Evolutionary conservation across 2,888 invertebrate genomes (phyloP).

Genomic region (Ctena decussata): DNA sequence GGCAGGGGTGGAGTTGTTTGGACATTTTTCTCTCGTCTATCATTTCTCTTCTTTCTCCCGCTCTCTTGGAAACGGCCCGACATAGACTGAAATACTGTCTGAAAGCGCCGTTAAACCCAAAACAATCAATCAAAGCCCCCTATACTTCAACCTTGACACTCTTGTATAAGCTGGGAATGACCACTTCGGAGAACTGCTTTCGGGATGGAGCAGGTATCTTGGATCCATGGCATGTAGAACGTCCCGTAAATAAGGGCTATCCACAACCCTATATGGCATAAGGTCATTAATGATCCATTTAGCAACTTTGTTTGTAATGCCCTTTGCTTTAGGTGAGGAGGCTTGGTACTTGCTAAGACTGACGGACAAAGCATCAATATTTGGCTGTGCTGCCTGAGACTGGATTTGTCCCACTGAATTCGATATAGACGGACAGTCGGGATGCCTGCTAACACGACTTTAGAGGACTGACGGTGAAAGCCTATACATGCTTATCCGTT

Average conservation of each 20-base stretch:
- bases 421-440: conserved; percentile 82
- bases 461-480: too few relatives aligned
- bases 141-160: not conserved
- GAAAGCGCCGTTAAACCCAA: too few relatives aligned
- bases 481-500: too few relatives aligned
- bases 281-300: conserved; percentile 24
- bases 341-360: not conserved
- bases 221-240: not conserved
- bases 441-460: conserved; percentile 65
- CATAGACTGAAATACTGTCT: too few relatives aligned
- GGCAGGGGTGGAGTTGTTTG: too few relatives aligned
- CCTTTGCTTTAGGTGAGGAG: not conserved
- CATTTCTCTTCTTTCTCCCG: too few relatives aligned
- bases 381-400: conserved; percentile 67
- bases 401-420: conserved; percentile 79
- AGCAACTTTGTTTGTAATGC: conserved; percentile 18
- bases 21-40: too few relatives aligned
- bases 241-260: conserved; percentile 4
- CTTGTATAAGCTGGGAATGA: conserved; percentile 21
- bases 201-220: conserved; percentile 16
- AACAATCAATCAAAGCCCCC: too few relatives aligned
- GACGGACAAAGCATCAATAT: not conserved
- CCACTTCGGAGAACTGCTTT: conserved; percentile 15
- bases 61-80: too few relatives aligned
- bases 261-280: conserved; percentile 13